Evolutionary conservation across 2,888 invertebrate genomes (phyloP), one percentile per base, ranked within the genome.

Genomic region (Caenorhabditis panamensis): DNA sequence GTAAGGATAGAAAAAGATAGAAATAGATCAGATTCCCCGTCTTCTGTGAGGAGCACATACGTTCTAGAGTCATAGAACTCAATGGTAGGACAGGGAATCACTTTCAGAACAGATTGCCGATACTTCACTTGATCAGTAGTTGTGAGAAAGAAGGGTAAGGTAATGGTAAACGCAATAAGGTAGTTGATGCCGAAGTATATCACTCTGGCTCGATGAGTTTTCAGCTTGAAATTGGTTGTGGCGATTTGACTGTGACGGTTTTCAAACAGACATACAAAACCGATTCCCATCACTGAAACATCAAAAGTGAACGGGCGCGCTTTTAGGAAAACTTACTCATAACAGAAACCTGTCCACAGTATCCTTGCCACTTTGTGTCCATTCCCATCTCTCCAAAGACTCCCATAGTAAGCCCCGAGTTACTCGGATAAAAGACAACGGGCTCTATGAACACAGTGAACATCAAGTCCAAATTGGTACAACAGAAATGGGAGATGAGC

Each of bases 201-300:
- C 5, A 31, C 31, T 31, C 31, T 31, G 31, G 31, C 31, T 31
- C 4, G 31, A 4, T 31, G 31, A 31, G 28, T 22, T 8, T 59
- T 28, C 1, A 22, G 20, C 6, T 20, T 58, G 6, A 69, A 69
- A 69, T 6, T 63, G 63, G 8, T 64, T 69, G 13, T 59, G 11
- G 58, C n/a, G 11, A 77, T 64, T 53, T 77, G 77, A 59, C 64
- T 69, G 9, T 77, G 77, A 0, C 77, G 63, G 37, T 77, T 77
- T 26, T 77, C 77, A 64, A 51, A 77, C 2, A 77, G 36, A 37
- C 63, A 54, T 2, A 77, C 37, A 13, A 62, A 49, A 24, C 63
- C 51, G 13, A 77, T n/a, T 0, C 63, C 68, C 26, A 63, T 63
- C 28, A 53, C 68, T 68, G 28, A 9, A 63, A 49, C 22, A 37